Conservation (phyloP, 2,797 vertebrate genomes). For the Chiroxiphia lanceolata region DNA sequence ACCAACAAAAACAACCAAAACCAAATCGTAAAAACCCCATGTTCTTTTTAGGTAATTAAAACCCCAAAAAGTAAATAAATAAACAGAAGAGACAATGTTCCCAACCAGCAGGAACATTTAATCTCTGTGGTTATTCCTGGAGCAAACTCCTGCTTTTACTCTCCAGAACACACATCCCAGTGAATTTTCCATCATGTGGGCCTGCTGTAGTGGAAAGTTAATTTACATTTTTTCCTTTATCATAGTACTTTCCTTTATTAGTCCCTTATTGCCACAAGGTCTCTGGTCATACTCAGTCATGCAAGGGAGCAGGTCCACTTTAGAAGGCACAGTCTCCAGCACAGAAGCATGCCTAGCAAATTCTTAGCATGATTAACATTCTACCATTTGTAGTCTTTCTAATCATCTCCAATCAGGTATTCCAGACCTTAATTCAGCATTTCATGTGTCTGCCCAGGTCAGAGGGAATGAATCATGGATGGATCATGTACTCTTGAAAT, state of each 20-base stretch:
- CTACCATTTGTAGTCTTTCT: not conserved
- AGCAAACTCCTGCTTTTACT: not conserved
- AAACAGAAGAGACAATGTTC: conserved; percentile 27
- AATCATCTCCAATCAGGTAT: not conserved
- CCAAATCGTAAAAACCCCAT: too few relatives aligned
- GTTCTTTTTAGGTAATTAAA: not conserved
- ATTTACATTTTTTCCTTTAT: conserved; percentile 18
- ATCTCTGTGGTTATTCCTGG: conserved; percentile 31
- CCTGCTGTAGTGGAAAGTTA: not conserved
- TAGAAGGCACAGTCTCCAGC: not conserved
- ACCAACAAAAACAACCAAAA: not conserved
- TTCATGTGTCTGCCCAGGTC: not conserved
- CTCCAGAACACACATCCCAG: conserved; percentile 24
- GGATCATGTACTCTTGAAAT: not conserved
- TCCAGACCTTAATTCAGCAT: not conserved
- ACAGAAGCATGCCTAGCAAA: not conserved
- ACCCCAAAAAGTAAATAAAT: conserved; percentile 5
- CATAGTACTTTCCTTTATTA: not conserved
- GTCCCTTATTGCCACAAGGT: not conserved
- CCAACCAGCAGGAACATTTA: conserved; percentile 40
- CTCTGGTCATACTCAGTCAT: not conserved
- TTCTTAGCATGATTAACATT: not conserved
- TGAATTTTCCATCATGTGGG: not conserved
- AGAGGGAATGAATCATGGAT: not conserved
- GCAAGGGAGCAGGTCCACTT: not conserved